Percentiles rank a stretch among this genome's conserved stretches.
Conservation (phyloP, 2,888 invertebrate species). For the Himalopsyche kuldschensis region DNA sequence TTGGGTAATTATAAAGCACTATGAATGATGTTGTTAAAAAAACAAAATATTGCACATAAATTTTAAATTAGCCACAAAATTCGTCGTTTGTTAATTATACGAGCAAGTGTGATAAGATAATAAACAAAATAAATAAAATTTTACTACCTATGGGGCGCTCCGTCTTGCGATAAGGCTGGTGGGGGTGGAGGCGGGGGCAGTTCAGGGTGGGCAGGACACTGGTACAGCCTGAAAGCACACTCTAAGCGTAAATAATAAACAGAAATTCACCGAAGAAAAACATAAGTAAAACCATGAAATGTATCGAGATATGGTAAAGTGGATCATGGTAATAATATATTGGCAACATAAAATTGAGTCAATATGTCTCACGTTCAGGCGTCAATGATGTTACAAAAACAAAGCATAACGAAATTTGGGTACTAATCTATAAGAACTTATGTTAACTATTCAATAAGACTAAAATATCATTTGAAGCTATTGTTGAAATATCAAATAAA, state of each 20-base stretch:
- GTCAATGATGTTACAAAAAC: too few species aligned
- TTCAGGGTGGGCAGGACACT: slow-evolving; percentile 62
- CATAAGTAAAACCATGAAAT: background rate
- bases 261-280: background rate
- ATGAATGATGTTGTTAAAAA: background rate
- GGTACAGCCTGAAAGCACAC: slow-evolving; percentile 44
- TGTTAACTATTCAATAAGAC: too few species aligned
- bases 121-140: background rate
- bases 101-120: background rate
- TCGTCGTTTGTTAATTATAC: background rate
- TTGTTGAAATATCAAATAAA: too few species aligned
- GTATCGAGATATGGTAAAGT: background rate
- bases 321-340: background rate
- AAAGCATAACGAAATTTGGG: too few species aligned
- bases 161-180: slow-evolving; percentile 52
- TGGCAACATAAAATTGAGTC: too few species aligned
- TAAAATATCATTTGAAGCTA: too few species aligned
- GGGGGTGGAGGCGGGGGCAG: slow-evolving; percentile 64
- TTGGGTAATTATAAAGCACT: too few species aligned
- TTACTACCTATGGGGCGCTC: slow-evolving; percentile 52
- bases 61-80: background rate
- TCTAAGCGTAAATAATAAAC: background rate
- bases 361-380: too few species aligned
- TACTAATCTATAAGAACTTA: too few species aligned
- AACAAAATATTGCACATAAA: background rate